Evolutionary conservation across 2,797 vertebrate genomes (phyloP), one percentile per base, ranked within the genome.

Genomic region (Gobio occitaniae): DNA sequence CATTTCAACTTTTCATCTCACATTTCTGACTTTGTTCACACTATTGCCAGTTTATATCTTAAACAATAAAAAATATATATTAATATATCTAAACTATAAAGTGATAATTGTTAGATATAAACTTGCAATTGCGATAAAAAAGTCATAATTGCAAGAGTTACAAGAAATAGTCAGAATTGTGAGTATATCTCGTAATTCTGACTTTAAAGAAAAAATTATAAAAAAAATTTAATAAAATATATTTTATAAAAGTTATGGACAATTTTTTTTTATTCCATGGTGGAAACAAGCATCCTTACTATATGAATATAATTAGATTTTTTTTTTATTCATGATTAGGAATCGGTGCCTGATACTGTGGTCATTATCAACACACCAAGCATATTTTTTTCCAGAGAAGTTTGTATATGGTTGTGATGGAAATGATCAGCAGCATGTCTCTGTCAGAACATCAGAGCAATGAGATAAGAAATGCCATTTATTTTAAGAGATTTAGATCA

Each of bases 401-500:
- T 47, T 13, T 47, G 38, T 6, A 15, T 44, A 6, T 16, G 12
- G 7, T 17, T 29, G n/a, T 10, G 25, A 50, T 74, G 25, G 16
- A 52, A 50, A 16, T 16, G 2, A 52, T 25, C 29, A 11, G 69
- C 41, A 25, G 25, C 6, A 8, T 63, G 10, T 63, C 59, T 63
- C 36, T 69, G 36, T 69, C 48, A 36, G 72, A 7, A 44, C 15
- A 47, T 61, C n/a, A 25, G 56, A 63, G 76, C 8, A 10, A 29
- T 59, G 9, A 63, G 76, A 47, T 78, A 41, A 78, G 56, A 78
- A 78, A 47, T 25, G 1, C 0, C 56, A 29, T 63, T 63, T 78
- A 78, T 78, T 78, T 78, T 29, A 61, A 63, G 76, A 63, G 76
- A 63, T 78, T 78, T 29, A 63, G 56, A 47, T 63, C 56, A 82